Conservation (phyloP, 2,113 vertebrate genomes). For the Cyanocitta stelleri region DNA sequence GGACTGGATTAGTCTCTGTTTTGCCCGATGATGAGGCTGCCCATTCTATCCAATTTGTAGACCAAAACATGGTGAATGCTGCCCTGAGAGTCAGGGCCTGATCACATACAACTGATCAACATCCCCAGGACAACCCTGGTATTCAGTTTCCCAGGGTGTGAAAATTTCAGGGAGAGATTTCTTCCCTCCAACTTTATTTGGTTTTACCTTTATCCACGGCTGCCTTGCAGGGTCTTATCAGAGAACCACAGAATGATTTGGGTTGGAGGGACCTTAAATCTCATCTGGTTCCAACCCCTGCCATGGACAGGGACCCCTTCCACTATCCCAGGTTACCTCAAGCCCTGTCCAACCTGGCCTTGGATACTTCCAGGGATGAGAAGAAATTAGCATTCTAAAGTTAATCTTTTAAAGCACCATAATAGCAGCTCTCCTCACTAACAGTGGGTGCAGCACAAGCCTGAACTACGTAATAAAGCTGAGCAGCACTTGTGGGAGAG, state of each 20-base stretch:
- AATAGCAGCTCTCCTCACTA: neutral
- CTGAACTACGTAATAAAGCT: neutral
- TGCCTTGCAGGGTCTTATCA: neutral
- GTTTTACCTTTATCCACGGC: neutral
- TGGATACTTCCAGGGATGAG: neutral
- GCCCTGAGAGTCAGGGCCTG: neutral
- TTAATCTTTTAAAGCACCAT: neutral
- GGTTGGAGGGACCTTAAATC: neutral
- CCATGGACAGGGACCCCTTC: neutral
- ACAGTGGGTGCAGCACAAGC: neutral
- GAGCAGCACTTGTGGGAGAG: neutral
- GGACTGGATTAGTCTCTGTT: neutral
- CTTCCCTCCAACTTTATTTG: neutral
- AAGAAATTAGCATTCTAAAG: neutral
- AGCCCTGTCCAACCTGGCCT: accelerated
- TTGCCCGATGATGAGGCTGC: neutral
- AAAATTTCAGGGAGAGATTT: neutral
- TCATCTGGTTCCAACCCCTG: neutral
- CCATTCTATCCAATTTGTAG: neutral
- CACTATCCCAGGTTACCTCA: neutral
- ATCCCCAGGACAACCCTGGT: neutral
- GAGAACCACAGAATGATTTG: neutral
- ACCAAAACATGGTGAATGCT: neutral
- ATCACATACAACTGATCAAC: neutral
- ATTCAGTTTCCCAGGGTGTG: neutral